Conservation (phyloP, 2,113 vertebrate species). For the Cebidichthys violaceus region DNA sequence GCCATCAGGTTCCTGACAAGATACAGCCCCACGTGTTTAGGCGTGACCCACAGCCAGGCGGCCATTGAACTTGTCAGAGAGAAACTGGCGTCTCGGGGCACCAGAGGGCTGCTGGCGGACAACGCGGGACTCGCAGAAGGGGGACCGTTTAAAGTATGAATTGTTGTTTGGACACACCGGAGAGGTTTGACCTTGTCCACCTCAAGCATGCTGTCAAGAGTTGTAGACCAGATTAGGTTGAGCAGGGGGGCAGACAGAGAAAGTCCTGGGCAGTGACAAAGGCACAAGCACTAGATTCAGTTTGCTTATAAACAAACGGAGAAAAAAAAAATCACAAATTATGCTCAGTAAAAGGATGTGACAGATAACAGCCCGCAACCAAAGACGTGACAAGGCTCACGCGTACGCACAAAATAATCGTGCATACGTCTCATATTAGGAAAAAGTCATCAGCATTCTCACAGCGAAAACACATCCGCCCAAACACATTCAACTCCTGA, state of each 20-base stretch:
- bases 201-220: conserved; percentile 66
- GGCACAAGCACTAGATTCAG: conserved; percentile 21
- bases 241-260: conserved; percentile 37
- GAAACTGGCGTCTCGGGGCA: conserved; percentile 65
- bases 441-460: conserved; percentile 62
- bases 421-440: conserved; percentile 51
- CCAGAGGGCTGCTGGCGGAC: conserved; percentile 65
- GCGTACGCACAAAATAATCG: conserved; percentile 40
- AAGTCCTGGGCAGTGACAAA: conserved; percentile 45
- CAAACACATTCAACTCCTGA: conserved; percentile 51
- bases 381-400: conserved; percentile 40
- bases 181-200: conserved; percentile 76
- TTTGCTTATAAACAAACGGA: conserved; percentile 26
- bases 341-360: conserved; percentile 37
- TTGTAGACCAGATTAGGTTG: conserved; percentile 59
- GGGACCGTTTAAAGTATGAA: conserved; percentile 68
- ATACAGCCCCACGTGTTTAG: conserved; percentile 68
- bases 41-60: conserved; percentile 71
- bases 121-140: conserved; percentile 26
- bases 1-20: conserved; percentile 76
- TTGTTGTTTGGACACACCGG: conserved; percentile 67
- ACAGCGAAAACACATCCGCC: conserved; percentile 29
- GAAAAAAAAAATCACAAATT: conserved; percentile 38
- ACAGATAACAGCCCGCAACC: conserved; percentile 56
- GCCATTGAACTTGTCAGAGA: conserved; percentile 76